Evolutionary conservation across 2,797 vertebrate genomes (phyloP), one percentile per base, ranked within the genome.

Genomic region (Catharus ustulatus): DNA sequence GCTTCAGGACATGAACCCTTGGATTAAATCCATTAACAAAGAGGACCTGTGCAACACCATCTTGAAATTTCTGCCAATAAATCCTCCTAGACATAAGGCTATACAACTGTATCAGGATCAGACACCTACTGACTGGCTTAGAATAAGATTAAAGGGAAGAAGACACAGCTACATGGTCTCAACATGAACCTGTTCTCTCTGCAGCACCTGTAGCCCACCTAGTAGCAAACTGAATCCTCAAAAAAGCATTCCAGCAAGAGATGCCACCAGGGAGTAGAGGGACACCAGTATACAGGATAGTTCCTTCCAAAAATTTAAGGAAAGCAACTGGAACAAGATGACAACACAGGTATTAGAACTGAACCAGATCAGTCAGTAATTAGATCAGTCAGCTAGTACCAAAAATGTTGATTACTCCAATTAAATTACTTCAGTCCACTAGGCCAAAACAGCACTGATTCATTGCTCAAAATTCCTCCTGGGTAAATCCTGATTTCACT

Each of bases 361-460:
- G 29, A 93, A 85, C 40, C 45, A 68, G 69, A 45, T 69, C 48
- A 49, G 24, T 27, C 26, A 49, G 48, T 67, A 63, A 74, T 84
- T 36, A 78, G 74, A 34, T 93, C 73, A 84, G 73, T 69, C 87
- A 92, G 36, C 19, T 54, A 61, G 19, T 49, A 82, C 26, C 81
- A 92, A 80, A 85, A 71, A 89, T 30, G 15, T 34, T 80, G 75
- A 75, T 55, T 75, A 40, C 43, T 62, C 36, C 78, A 68, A 94
- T 86, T 88, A 84, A 93, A 87, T 90, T 93, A 86, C 79, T 94
- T 66, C 73, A 76, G 58, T 52, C 55, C 77, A 59, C 16, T 69
- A 84, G 48, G 48, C 51, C n/a, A 91, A 86, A 94, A 74, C 84
- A 54, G 26, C 57, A 78, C 16, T 38, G 36, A 91, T 68, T 91